Percentiles rank a stretch among this genome's conserved stretches.
Evolutionary conservation across 2,888 invertebrate genomes (phyloP).

Genomic region (Coremacera marginata): DNA sequence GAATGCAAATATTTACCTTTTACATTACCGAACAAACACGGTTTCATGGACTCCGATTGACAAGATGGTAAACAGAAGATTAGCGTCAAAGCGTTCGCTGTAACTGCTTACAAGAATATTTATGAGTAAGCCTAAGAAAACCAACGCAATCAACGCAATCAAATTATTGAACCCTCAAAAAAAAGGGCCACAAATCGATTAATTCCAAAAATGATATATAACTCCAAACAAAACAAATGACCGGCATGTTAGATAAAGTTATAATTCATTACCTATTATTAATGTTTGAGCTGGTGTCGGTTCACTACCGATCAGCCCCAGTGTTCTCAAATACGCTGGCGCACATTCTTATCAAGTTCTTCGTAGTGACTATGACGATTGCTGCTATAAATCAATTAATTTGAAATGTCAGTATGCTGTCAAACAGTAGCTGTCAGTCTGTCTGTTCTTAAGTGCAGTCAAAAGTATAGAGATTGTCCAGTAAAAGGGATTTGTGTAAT

Average conservation of each 20-base stretch:
- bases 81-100: neutral
- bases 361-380: neutral
- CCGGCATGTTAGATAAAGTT: no score
- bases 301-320: neutral
- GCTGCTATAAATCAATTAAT: constrained; percentile 63
- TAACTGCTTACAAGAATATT: neutral
- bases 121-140: neutral
- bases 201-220: neutral
- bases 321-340: neutral
- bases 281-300: no score
- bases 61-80: constrained; percentile 33
- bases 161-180: neutral
- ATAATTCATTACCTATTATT: no score
- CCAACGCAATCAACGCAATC: constrained; percentile 15
- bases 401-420: constrained; percentile 65
- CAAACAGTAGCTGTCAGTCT: constrained; percentile 56
- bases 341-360: neutral
- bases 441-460: constrained; percentile 18
- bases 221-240: neutral
- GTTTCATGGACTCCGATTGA: neutral
- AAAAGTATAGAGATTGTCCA: neutral
- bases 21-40: neutral
- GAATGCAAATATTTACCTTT: no score
- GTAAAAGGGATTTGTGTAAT: no score
- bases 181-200: neutral